Evolutionary conservation across 2,888 invertebrate species (phyloP).

Genomic region (Druceiella hillmani): DNA sequence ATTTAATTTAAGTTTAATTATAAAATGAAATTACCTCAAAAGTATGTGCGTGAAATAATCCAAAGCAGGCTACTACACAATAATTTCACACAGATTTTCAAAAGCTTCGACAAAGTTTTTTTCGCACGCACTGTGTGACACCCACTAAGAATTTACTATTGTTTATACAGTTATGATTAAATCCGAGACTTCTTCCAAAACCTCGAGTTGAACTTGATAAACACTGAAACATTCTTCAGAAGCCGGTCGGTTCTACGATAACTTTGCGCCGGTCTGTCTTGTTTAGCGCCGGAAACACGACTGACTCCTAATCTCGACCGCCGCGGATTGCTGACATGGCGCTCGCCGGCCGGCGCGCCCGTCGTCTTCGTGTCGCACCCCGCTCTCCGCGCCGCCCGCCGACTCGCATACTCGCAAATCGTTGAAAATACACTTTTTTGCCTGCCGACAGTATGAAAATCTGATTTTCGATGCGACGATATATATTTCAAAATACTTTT

Average conservation of each 20-base stretch:
- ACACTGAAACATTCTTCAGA: slow-evolving; percentile 54
- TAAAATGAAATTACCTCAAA: slow-evolving; percentile 45
- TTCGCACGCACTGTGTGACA: slow-evolving; percentile 54
- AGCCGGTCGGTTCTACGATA: slow-evolving; percentile 47
- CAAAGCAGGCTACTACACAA: slow-evolving; percentile 51
- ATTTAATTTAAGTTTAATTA: too few species aligned
- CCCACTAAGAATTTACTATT: slow-evolving; percentile 53
- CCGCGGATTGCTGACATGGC: too few species aligned
- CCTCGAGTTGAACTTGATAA: slow-evolving; percentile 52
- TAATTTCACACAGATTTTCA: slow-evolving; percentile 53
- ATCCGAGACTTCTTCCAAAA: slow-evolving; percentile 50
- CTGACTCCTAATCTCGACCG: too few species aligned
- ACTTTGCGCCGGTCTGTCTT: slow-evolving; percentile 45
- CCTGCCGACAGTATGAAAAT: too few species aligned
- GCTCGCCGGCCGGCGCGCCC: too few species aligned
- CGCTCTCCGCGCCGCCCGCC: too few species aligned
- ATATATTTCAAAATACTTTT: too few species aligned
- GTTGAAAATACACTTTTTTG: too few species aligned
- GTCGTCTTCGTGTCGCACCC: too few species aligned
- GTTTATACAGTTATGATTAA: slow-evolving; percentile 50
- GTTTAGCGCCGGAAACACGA: slow-evolving; percentile 48
- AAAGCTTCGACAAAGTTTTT: slow-evolving; percentile 55
- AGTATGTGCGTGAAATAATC: slow-evolving; percentile 50
- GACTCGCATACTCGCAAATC: too few species aligned
- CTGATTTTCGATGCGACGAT: too few species aligned